Conservation (phyloP, 37 sponge, comb jelly and placozoan genomes). For the Lycopodina hypogea region DNA sequence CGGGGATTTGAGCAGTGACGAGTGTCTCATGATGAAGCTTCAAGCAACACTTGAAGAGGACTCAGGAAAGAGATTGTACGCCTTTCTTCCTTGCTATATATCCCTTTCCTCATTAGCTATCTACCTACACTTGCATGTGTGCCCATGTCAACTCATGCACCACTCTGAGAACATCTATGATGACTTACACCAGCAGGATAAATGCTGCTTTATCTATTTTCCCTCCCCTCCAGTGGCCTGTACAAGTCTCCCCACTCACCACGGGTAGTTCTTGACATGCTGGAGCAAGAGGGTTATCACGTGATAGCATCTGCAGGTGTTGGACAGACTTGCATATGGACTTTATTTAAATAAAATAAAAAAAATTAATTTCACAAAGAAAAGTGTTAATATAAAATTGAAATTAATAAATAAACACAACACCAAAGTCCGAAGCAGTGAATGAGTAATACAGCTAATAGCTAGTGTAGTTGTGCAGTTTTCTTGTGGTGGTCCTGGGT, state of each 20-base stretch:
- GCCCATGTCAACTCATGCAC: no score
- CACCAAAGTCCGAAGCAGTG: no score
- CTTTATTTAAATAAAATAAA: slow-evolving; percentile 42
- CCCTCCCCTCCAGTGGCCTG: slow-evolving; percentile 31
- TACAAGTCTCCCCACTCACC: slow-evolving; percentile 37
- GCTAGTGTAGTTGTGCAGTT: no score
- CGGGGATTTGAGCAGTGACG: slow-evolving; percentile 68
- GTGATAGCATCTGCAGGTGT: slow-evolving; percentile 52
- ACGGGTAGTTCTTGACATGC: slow-evolving; percentile 48
- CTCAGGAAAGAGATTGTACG: slow-evolving; percentile 66
- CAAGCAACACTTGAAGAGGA: slow-evolving; percentile 32
- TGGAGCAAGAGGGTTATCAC: slow-evolving; percentile 49
- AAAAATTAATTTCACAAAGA: neutral
- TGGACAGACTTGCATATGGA: slow-evolving; percentile 82
- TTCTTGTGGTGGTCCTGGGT: no score
- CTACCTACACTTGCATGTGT: no score
- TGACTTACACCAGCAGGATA: neutral
- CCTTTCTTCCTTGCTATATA: neutral
- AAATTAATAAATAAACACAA: no score
- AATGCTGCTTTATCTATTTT: no score
- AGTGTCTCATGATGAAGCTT: slow-evolving; percentile 44
- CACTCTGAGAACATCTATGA: neutral
- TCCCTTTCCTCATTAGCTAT: no score
- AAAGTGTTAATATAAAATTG: neutral
- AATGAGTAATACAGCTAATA: no score